phyloP scores from a whole-genome alignment of 2,888 invertebrate genomes.

The Tetrapedia diversipes region DNA sequence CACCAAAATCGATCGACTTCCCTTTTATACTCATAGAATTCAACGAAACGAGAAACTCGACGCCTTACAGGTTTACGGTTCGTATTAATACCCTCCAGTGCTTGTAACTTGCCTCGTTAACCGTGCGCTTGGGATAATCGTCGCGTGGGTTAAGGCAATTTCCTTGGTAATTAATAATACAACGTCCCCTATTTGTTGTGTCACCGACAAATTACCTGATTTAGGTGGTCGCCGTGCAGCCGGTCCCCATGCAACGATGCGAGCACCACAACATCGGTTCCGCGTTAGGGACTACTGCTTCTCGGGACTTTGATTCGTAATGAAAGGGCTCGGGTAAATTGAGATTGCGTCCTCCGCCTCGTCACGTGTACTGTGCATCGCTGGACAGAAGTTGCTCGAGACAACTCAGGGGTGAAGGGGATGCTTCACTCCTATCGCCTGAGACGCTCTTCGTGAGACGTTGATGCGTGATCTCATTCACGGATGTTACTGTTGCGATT shows the following conservation, averaged over 20 bases:
- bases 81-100: slow-evolving; percentile 25
- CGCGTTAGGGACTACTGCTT: background rate
- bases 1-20: slow-evolving; percentile 7
- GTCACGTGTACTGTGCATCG: too few species aligned
- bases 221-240: slow-evolving; percentile 25
- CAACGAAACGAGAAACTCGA: slow-evolving; percentile 31
- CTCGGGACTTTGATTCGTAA: slow-evolving; percentile 33
- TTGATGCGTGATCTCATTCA: too few species aligned
- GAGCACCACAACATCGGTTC: too few species aligned
- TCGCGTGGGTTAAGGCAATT: slow-evolving; percentile 45
- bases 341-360: slow-evolving; percentile 16
- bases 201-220: slow-evolving; percentile 46
- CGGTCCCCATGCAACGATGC: slow-evolving; percentile 15
- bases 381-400: too few species aligned
- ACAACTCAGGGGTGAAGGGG: too few species aligned
- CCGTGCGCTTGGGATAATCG: slow-evolving; percentile 37
- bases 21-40: background rate
- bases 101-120: slow-evolving; percentile 46
- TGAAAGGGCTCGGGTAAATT: slow-evolving; percentile 29
- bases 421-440: too few species aligned
- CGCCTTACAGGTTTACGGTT: slow-evolving; percentile 7
- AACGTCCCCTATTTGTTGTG: slow-evolving; percentile 43
- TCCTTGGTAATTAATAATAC: slow-evolving; percentile 47
- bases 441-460: too few species aligned
- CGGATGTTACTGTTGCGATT: too few species aligned